Percentiles rank a stretch among this genome's conserved stretches.
phyloP scores from a whole-genome alignment of 2,888 invertebrate species.

The Teleogryllus oceanicus region DNA sequence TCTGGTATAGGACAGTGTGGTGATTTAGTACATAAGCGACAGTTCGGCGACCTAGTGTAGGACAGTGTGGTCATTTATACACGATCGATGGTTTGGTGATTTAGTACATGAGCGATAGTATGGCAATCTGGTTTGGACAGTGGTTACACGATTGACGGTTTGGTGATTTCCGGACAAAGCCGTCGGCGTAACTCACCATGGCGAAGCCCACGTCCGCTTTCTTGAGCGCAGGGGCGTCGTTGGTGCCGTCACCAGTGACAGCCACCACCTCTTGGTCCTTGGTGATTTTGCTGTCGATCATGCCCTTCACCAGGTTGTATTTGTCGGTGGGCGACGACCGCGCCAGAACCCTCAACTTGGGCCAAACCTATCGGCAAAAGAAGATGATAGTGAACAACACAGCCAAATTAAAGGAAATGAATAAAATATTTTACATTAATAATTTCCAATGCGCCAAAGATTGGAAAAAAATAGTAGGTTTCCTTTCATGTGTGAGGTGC shows the following conservation, averaged over 20 bases:
- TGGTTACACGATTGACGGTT: not conserved
- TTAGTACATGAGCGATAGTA: not conserved
- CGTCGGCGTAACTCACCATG: slow-evolving; percentile 47
- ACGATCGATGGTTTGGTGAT: too few relatives aligned
- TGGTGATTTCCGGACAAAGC: not conserved
- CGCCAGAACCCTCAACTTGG: slow-evolving; percentile 54
- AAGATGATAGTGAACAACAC: not conserved
- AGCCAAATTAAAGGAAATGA: not conserved
- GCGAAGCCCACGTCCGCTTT: slow-evolving; percentile 59
- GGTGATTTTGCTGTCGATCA: slow-evolving; percentile 54
- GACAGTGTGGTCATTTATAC: too few relatives aligned
- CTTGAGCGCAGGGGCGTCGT: slow-evolving; percentile 58
- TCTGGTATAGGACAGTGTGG: not conserved
- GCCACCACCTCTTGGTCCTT: slow-evolving; percentile 56
- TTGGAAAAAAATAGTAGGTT: too few relatives aligned
- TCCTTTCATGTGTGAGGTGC: too few relatives aligned
- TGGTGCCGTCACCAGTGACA: slow-evolving; percentile 60
- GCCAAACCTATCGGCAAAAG: slow-evolving; percentile 50
- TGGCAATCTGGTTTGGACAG: too few relatives aligned
- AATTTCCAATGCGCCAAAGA: too few relatives aligned
- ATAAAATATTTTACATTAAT: not conserved
- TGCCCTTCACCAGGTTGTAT: slow-evolving; percentile 57
- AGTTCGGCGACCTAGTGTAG: too few relatives aligned
- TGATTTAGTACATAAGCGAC: not conserved
- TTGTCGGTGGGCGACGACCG: slow-evolving; percentile 59